Conservation (phyloP, 2,888 invertebrate genomes). For the Rotaria sp. region DNA sequence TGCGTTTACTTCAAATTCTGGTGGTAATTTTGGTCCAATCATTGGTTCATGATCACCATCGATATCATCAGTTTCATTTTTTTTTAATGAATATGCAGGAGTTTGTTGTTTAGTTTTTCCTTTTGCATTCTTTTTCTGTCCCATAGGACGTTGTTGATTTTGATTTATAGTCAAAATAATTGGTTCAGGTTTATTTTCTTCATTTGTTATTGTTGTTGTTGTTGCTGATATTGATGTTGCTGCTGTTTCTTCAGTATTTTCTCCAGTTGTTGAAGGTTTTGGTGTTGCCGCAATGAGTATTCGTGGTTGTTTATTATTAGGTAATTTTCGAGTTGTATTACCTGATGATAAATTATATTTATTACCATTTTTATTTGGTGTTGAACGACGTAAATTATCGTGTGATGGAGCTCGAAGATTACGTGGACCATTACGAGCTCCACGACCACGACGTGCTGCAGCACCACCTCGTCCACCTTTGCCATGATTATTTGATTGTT, state of each 20-base stretch:
- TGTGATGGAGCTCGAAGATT: background rate
- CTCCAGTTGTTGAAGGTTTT: background rate
- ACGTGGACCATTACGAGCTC: background rate
- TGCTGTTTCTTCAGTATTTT: background rate
- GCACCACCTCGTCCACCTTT: background rate
- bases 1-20: conserved; percentile 13
- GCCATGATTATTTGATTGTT: background rate
- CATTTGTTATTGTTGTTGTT: background rate
- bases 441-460: background rate
- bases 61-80: background rate
- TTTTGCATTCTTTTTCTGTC: background rate
- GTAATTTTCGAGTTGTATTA: background rate
- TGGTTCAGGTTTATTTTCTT: background rate
- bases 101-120: background rate
- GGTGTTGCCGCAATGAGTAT: background rate
- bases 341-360: background rate
- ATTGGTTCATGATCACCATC: conserved; percentile 3
- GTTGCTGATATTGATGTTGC: background rate
- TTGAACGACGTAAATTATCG: background rate
- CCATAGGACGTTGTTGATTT: background rate
- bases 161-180: background rate
- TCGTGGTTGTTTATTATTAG: background rate
- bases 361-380: background rate
- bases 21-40: conserved; percentile 13
- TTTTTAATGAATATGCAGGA: background rate